phyloP scores from a whole-genome alignment of 2,113 vertebrate species.

The Gavialis gangeticus region DNA sequence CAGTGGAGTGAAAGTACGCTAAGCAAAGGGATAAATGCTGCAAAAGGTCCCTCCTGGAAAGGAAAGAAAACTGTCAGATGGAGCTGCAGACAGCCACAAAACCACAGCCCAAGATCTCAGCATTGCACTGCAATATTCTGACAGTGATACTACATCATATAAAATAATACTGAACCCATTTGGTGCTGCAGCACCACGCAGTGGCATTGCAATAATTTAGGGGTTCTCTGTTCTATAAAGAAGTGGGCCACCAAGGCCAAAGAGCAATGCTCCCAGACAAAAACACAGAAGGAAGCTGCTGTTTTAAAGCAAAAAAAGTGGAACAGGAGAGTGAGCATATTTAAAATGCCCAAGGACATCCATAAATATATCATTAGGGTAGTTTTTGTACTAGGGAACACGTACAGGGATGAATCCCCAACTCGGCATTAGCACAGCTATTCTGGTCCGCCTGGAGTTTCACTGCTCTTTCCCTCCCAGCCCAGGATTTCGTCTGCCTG shows the following conservation, averaged over 20 bases:
- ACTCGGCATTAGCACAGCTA: not conserved
- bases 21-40: too few species aligned
- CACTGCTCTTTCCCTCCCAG: not conserved
- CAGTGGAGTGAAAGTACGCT: not conserved
- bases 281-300: fast-evolving
- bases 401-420: not conserved
- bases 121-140: not conserved
- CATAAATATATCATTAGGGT: not conserved
- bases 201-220: not conserved
- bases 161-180: not conserved
- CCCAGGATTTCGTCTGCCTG: not conserved
- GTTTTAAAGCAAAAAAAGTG: not conserved
- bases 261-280: not conserved
- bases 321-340: not conserved
- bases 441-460: fast-evolving
- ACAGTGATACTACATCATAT: not conserved
- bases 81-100: fast-evolving
- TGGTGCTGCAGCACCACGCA: not conserved
- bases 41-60: not conserved
- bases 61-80: not conserved
- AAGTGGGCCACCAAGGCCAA: not conserved
- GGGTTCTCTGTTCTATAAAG: not conserved
- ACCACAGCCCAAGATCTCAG: not conserved
- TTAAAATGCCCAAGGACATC: not conserved
- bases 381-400: not conserved